phyloP scores from a whole-genome alignment of 1,140 invertebrate species.

The Calephelis nemesis region DNA sequence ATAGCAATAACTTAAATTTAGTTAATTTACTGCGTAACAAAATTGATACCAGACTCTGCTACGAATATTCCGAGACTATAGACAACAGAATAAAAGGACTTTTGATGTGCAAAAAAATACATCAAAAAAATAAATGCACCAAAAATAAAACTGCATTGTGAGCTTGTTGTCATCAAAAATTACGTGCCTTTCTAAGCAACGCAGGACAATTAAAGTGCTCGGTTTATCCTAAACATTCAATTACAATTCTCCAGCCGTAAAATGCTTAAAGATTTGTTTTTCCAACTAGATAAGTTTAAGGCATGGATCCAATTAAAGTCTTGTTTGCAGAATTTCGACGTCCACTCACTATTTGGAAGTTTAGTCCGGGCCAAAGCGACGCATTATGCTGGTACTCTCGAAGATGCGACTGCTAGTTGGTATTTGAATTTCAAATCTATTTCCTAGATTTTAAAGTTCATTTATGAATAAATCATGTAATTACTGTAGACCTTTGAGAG shows the following conservation, averaged over 20 bases:
- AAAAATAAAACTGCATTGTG: too few species aligned
- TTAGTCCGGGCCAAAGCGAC: constrained; percentile 59
- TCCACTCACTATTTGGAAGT: constrained; percentile 58
- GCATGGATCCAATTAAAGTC: constrained; percentile 17
- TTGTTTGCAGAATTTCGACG: constrained; percentile 47
- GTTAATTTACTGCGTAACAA: too few species aligned
- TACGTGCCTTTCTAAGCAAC: too few species aligned
- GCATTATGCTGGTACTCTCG: constrained; percentile 58
- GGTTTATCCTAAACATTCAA: not conserved
- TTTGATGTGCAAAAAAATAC: too few species aligned
- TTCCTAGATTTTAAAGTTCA: constrained; percentile 6
- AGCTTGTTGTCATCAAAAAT: too few species aligned
- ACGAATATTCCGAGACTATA: too few species aligned
- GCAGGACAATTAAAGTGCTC: not conserved
- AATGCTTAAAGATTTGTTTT: constrained; percentile 14
- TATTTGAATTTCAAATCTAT: constrained; percentile 10
- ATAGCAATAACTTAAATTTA: too few species aligned
- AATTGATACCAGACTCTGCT: too few species aligned
- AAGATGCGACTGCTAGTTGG: constrained; percentile 57
- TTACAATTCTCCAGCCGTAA: not conserved
- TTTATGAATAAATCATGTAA: constrained; percentile 16
- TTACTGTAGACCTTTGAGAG: constrained; percentile 14
- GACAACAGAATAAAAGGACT: too few species aligned
- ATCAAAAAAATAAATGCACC: too few species aligned
- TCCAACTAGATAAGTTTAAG: constrained; percentile 7